A percentile compares a stretch with the other conserved stretches of the same genome.
phyloP scores from a whole-genome alignment of 2,888 invertebrate species.

The Onchidella celtica region DNA sequence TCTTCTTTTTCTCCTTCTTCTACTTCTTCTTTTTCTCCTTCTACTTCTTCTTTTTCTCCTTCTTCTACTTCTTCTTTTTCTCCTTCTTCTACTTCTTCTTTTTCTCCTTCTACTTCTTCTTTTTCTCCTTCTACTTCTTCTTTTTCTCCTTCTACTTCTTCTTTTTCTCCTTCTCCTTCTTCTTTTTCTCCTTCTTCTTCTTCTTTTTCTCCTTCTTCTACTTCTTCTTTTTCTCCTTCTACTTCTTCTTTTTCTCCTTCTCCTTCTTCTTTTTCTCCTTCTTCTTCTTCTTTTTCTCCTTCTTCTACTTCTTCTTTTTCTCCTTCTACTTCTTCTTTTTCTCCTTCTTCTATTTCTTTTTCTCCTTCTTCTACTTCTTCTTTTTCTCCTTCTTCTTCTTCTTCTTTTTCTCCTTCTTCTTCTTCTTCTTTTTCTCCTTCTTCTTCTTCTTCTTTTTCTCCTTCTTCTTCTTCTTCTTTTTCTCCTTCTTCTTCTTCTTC shows the following conservation, averaged over 20 bases:
- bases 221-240: not conserved
- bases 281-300: not conserved
- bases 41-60: not conserved
- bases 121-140: not conserved
- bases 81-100: not conserved
- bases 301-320: not conserved
- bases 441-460: not conserved
- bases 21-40: not conserved
- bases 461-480: not conserved
- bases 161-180: not conserved
- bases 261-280: not conserved
- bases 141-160: not conserved
- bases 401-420: not conserved
- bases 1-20: not conserved
- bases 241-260: not conserved
- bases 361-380: not conserved
- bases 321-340: not conserved
- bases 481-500: not conserved
- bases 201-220: not conserved
- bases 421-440: not conserved
- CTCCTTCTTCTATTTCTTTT: not conserved
- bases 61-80: not conserved
- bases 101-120: not conserved
- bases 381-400: not conserved
- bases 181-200: not conserved